Evolutionary conservation across 2,888 invertebrate species (phyloP), one percentile per base, ranked within the genome.

Genomic region (Ischnus inquisitorius): DNA sequence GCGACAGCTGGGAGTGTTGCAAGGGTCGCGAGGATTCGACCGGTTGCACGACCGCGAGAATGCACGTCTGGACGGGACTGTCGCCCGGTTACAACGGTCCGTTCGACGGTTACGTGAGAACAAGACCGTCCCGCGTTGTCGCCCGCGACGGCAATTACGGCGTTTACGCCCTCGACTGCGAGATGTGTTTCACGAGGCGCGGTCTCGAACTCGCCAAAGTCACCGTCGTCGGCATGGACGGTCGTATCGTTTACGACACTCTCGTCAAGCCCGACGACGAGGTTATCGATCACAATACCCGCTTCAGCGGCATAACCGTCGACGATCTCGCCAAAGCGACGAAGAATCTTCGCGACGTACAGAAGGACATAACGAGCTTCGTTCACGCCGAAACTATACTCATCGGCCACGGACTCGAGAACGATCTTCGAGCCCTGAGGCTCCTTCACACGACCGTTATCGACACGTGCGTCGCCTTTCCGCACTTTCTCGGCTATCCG

Each of bases 341-440:
- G 0, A 97, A 97, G 94, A 96, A 95, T 74, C 94, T 98, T 67
- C 93, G 94, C 86, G 96, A 98, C 91, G 98, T 98, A 67, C 99
- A 99, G 92, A 96, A 96, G 81, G 98, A 98, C 89, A 94, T 99
- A 80, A 95, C 98, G 91, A 95, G 96, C 86, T 95, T 98, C 86
- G 95, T 98, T 84, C 95, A 95, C 83, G 96, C 96, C 6, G 96
- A 98, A 83, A 97, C 99, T 4, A 97, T 99, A 79, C 94, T 99
- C 3, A 96, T 99, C 83, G 99, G 99, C 0, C 99, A 99, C 94
- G 98, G 97, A 22, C 94, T 99, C 87, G 99, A 99, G 90, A 98
- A 98, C 92, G 99, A 99, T 94, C 94, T 99, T 77, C 95, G 97
- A 19, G 97, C 97, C 0, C 93, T 99, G 80, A 97, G 97, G 92